phyloP scores from a whole-genome alignment of 2,113 vertebrate genomes.

The Cathartes aura region DNA sequence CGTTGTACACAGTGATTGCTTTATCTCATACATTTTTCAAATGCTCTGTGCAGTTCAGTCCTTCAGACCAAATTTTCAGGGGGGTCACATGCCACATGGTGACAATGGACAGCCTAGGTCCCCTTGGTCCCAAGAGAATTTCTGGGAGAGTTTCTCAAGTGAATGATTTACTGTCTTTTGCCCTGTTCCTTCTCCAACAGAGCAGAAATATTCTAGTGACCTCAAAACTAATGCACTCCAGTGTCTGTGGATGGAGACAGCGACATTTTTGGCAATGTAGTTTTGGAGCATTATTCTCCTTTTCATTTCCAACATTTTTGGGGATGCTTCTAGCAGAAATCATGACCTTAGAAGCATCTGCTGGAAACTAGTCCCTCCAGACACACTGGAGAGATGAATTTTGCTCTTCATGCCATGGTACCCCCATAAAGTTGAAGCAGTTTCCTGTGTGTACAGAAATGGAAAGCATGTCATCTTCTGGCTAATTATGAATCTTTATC shows the following conservation, averaged over 20 bases:
- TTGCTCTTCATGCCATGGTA: neutral
- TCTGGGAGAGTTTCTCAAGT: neutral
- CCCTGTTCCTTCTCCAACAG: neutral
- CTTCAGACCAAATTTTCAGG: neutral
- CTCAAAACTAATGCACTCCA: neutral
- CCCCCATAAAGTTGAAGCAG: neutral
- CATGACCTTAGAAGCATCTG: neutral
- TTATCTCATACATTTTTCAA: neutral
- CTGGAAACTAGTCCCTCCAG: neutral
- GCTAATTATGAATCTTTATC: neutral
- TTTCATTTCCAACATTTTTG: neutral
- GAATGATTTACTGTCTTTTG: neutral
- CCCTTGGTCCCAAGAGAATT: neutral
- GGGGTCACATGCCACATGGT: neutral
- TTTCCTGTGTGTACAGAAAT: neutral
- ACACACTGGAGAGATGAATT: neutral
- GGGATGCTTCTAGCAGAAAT: neutral
- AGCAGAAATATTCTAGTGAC: conserved; percentile 4
- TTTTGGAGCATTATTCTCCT: neutral
- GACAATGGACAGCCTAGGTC: neutral
- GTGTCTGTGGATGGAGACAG: neutral
- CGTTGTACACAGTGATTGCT: neutral
- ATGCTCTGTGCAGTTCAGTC: neutral
- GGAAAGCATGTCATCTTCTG: neutral
- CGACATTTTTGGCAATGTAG: neutral